A percentile compares a stretch with the other conserved stretches of the same genome.
Conservation (phyloP, 1,140 invertebrate genomes). For the Drosophila mauritiana region DNA sequence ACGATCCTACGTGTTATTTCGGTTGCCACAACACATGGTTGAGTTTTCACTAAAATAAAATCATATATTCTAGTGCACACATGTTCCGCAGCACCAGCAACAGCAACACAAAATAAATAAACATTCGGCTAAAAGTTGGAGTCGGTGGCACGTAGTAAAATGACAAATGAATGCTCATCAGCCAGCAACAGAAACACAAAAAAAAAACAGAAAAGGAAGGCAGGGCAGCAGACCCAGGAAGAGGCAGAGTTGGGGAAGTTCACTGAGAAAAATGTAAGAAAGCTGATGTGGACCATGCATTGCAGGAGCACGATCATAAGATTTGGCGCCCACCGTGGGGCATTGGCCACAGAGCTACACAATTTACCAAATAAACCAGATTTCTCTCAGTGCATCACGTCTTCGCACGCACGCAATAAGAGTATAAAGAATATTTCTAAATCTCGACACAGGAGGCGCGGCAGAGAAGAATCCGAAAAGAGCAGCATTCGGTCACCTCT, state of each 20-base stretch:
- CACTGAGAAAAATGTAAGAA: constrained; percentile 8
- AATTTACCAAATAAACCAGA: too few species aligned
- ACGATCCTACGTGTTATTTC: constrained; percentile 79
- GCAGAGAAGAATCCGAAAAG: constrained; percentile 30
- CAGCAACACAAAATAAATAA: constrained; percentile 69
- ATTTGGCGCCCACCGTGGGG: background rate
- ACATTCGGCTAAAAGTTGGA: constrained; percentile 68
- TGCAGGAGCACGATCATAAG: too few species aligned
- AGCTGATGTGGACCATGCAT: background rate
- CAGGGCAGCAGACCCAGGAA: constrained; percentile 41
- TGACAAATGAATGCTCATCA: constrained; percentile 82
- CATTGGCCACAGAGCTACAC: background rate
- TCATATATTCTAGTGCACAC: constrained; percentile 73
- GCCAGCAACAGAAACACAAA: constrained; percentile 19
- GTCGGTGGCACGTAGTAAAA: constrained; percentile 82
- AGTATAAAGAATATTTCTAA: constrained; percentile 77
- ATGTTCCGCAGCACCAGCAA: constrained; percentile 58
- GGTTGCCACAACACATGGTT: constrained; percentile 78
- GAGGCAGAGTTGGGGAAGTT: constrained; percentile 28
- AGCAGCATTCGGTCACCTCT: constrained; percentile 33
- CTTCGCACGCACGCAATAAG: constrained; percentile 64
- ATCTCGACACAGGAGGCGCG: constrained; percentile 60
- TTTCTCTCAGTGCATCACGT: constrained; percentile 13
- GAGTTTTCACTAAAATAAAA: constrained; percentile 76
- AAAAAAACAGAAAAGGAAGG: constrained; percentile 58